Base-by-base conservation (phyloP, 2,113 vertebrate species). In the Hippocampus zosterae region DNA sequence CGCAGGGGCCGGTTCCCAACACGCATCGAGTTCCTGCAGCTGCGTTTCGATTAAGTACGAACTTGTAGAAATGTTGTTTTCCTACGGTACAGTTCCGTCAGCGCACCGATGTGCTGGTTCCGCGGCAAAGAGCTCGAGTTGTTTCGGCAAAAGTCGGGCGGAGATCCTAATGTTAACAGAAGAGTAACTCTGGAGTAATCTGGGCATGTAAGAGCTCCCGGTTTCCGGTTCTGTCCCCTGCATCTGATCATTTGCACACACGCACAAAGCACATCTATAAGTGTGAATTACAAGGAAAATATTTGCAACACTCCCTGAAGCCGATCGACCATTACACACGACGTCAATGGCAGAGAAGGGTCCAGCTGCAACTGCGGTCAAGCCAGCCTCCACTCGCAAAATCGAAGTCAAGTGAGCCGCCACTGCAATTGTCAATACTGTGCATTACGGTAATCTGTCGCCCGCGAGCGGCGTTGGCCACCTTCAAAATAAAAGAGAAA, bases 131-230 rank as follows among this genome's bases (percentile, higher is more conserved):
- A n/a, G 21, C 52, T 55, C 52, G n/a, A 23, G 6, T 11, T 2
- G 59, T 8, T 40, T 61, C 33, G 16, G 33, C 4, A 25, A 19
- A 52, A 5, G 11, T 48, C n/a, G 18, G 40, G 15, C 25, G 67
- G 40, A 5, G n/a, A 55, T 60, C 75, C 77, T 79, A 84, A 60
- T 59, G 87, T 83, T 84, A 87, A 63, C 67, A 0, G 84, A 81
- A 50, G 68, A 67, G n/a, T 13, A 66, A 89, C 77, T 83, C 83
- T 72, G 48, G 65, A 46, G 15, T 25, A 48, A 21, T 61, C 15
- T 33, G 12, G 52, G 72, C 73, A 65, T 78, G 33, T 74, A 68
- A 50, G 29, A 2, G 10, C 0, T 21, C 33, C 16, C 62, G 70
- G 48, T 78, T 56, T 25, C 8, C 48, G 60, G 62, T 27, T 50